phyloP scores from a whole-genome alignment of 2,888 invertebrate genomes.

The Rapana venosa region DNA sequence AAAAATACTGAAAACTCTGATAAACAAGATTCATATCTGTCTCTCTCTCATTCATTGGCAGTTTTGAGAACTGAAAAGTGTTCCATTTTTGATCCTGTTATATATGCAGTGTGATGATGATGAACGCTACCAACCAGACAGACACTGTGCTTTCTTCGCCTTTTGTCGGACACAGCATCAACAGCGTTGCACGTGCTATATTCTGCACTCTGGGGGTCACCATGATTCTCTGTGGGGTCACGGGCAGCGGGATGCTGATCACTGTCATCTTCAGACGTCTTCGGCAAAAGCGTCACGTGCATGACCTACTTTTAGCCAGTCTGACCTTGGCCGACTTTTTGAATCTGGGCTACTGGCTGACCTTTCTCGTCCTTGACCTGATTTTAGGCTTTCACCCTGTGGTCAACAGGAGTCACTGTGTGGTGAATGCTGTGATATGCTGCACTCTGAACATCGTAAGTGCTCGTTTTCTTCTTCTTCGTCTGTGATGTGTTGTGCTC shows the following conservation, averaged over 20 bases:
- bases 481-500: background rate
- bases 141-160: background rate
- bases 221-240: background rate
- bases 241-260: background rate
- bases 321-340: constrained; percentile 38
- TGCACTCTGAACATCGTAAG: background rate
- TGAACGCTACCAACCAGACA: background rate
- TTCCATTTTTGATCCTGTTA: background rate
- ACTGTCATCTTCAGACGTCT: background rate
- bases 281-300: background rate
- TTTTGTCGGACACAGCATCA: background rate
- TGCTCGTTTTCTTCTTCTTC: constrained; percentile 15
- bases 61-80: too few species aligned
- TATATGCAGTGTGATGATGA: background rate
- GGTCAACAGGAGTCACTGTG: constrained; percentile 32
- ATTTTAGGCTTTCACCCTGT: constrained; percentile 36
- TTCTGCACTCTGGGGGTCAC: background rate
- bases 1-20: too few species aligned
- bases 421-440: constrained; percentile 21
- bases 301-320: constrained; percentile 39
- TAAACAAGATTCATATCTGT: too few species aligned
- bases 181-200: background rate
- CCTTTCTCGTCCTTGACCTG: constrained; percentile 43
- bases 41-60: too few species aligned
- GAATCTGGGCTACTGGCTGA: constrained; percentile 35